Base-by-base conservation (phyloP, 1,140 invertebrate species). In the Atta colombica region DNA sequence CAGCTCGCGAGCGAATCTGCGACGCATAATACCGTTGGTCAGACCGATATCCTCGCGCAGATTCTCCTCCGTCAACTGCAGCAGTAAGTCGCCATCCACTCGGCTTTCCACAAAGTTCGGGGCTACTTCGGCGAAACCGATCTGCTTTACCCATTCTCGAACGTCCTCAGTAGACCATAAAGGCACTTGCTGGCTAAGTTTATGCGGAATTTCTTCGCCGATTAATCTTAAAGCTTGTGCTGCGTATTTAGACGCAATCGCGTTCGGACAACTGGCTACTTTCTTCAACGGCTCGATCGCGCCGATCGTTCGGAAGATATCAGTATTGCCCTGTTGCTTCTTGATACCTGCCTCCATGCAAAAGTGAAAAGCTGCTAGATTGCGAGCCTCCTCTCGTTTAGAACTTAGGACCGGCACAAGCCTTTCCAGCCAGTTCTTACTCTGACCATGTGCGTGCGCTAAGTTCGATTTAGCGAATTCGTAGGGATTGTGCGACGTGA, bases 271-370 rank as follows among this genome's bases (percentile, higher is more conserved):
- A 93, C 98, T 99, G 7, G 99, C 99, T 0, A 99, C 98, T 92
- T 98, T 98, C 94, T 99, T 99, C 84, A 99, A 96, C 0, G 99
- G 98, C 90, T 99, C 98, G 71, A 99, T 98, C 1, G 99, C 99
- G 69, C 98, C 98, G 87, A 99, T 99, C 94, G 99, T 98, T 75
- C 97, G 96, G 93, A 99, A 99, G 91, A 99, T 98, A 94, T 98
- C 97, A 0, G 98, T 98, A 87, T 99, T 99, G 16, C 98, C 98
- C 95, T 99, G 99, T 90, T 98, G 97, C 91, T 99, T 98, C 93
- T 99, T 99, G 55, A 99, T 99, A 14, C 98, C 98, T 3, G 99
- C 99, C 95, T 99, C 99, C 98, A 99, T 99, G 92, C 99, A 99
- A 94, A 99, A 99, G 94, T 99, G 99, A 94, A 99, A 99, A 39